A percentile compares a stretch with the other conserved stretches of the same genome.
Conservation (phyloP, 2,888 invertebrate species). For the Chalcosyrphus nemorum region DNA sequence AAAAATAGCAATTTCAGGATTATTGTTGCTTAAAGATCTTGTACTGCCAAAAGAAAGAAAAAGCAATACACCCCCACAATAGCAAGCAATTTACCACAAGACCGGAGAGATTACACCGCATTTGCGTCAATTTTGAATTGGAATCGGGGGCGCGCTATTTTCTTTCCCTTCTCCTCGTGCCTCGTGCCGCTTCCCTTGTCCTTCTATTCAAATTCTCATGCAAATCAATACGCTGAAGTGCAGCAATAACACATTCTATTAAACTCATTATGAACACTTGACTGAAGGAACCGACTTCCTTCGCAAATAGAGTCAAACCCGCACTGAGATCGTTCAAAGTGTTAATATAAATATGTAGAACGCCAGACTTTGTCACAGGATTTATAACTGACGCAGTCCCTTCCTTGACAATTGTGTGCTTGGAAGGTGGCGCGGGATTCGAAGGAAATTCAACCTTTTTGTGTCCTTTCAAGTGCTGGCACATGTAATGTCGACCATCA, state of each 20-base stretch:
- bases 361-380: constrained; percentile 59
- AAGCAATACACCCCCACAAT: constrained; percentile 37
- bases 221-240: constrained; percentile 70
- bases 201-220: constrained; percentile 61
- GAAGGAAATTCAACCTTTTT: constrained; percentile 41
- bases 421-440: constrained; percentile 18
- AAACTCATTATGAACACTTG: constrained; percentile 81
- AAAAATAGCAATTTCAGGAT: constrained; percentile 67
- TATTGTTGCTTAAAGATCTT: constrained; percentile 64
- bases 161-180: constrained; percentile 21
- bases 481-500: constrained; percentile 28
- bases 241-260: constrained; percentile 80
- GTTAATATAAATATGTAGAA: constrained; percentile 48
- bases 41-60: constrained; percentile 13
- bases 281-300: constrained; percentile 59
- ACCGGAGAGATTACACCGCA: constrained; percentile 70
- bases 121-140: constrained; percentile 61
- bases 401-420: constrained; percentile 40
- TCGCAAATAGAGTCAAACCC: neutral
- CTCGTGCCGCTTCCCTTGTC: constrained; percentile 12
- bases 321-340: constrained; percentile 18
- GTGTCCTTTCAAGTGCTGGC: constrained; percentile 41
- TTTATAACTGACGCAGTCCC: constrained; percentile 69
- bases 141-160: constrained; percentile 59
- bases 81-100: constrained; percentile 71